Conservation (phyloP, 2,113 vertebrate species). For the Ascaphus truei region DNA sequence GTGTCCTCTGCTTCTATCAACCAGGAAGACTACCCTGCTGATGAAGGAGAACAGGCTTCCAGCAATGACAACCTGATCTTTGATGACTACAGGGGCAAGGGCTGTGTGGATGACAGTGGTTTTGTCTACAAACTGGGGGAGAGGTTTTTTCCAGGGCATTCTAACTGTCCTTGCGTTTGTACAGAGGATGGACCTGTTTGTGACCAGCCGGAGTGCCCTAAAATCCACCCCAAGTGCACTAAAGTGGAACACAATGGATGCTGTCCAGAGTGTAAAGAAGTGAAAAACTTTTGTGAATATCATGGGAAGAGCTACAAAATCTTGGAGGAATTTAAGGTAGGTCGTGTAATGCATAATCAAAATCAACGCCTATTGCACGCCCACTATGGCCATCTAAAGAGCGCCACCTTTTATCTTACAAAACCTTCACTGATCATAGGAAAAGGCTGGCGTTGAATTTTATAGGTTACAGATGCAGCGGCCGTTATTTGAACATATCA, state of each 20-base stretch:
- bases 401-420: too few relatives aligned
- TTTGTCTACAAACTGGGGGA: conserved; percentile 97
- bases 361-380: too few relatives aligned
- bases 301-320: conserved; percentile 95
- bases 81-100: conserved; percentile 97
- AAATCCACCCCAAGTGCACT: conserved; percentile 97
- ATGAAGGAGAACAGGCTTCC: conserved; percentile 85
- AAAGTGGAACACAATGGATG: conserved; percentile 98
- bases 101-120: conserved; percentile 97
- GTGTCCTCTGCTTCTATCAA: conserved; percentile 77
- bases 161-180: conserved; percentile 96
- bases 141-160: conserved; percentile 96
- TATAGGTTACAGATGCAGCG: too few relatives aligned
- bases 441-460: too few relatives aligned
- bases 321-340: conserved; percentile 98
- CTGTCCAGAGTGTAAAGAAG: conserved; percentile 97
- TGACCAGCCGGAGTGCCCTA: conserved; percentile 95
- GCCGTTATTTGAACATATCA: too few relatives aligned
- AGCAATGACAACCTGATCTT: conserved; percentile 90
- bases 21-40: conserved; percentile 87
- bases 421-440: too few relatives aligned
- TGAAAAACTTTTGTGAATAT: conserved; percentile 98
- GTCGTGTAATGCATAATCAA: conserved; percentile 37
- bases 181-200: conserved; percentile 97
- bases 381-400: too few relatives aligned